Evolutionary conservation across 2,797 vertebrate species (phyloP).

Genomic region (Melanotaenia trifasciata): DNA sequence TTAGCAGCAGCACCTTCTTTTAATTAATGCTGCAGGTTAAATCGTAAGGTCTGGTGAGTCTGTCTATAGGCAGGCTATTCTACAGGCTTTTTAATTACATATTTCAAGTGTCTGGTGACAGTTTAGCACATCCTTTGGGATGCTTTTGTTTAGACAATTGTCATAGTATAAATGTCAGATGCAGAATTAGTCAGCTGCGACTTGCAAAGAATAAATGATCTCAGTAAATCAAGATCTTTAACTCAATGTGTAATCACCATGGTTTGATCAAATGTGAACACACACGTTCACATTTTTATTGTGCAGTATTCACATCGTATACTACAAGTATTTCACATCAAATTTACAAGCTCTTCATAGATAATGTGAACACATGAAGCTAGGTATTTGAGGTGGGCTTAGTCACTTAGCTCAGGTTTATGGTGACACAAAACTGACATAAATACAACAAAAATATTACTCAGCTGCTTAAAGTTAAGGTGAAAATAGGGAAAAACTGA

Average conservation of each 20-base stretch:
- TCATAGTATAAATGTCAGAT: conserved; percentile 59
- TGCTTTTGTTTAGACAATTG: conserved; percentile 57
- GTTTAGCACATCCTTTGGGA: conserved; percentile 53
- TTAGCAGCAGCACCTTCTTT: conserved; percentile 36
- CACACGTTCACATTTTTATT: too few species aligned
- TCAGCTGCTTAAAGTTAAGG: too few species aligned
- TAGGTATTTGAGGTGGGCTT: too few species aligned
- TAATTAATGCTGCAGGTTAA: conserved; percentile 32
- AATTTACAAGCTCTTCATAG: too few species aligned
- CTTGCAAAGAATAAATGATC: conserved; percentile 53
- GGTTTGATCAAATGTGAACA: neutral
- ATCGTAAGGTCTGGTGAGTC: conserved; percentile 4
- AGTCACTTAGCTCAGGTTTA: too few species aligned
- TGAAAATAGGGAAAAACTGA: too few species aligned
- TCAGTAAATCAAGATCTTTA: conserved; percentile 9
- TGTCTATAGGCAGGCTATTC: conserved; percentile 27
- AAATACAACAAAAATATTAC: too few species aligned
- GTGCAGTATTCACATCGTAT: too few species aligned
- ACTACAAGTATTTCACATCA: too few species aligned
- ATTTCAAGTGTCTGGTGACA: conserved; percentile 34
- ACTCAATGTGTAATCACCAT: too few species aligned
- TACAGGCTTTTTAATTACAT: conserved; percentile 41
- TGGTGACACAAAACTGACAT: too few species aligned
- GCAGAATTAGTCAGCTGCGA: conserved; percentile 50
- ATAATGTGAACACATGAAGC: too few species aligned